Evolutionary conservation across 2,113 vertebrate species (phyloP).

Genomic region (Cryptomyrus ogoouensis): DNA sequence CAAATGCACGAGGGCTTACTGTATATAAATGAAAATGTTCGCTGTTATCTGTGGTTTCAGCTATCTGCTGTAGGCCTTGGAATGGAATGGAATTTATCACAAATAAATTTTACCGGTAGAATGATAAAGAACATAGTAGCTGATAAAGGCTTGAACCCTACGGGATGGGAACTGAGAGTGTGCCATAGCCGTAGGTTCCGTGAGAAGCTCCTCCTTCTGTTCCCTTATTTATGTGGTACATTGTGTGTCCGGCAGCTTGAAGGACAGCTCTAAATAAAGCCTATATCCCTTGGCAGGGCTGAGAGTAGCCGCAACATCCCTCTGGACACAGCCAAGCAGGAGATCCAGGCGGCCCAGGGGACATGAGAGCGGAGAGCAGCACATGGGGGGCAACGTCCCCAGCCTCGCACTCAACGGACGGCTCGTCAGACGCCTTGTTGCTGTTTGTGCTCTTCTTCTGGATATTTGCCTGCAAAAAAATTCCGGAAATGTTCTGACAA

Average conservation of each 20-base stretch:
- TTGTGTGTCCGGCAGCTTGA: neutral
- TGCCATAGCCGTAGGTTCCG: neutral
- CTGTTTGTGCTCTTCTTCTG: neutral
- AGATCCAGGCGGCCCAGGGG: neutral
- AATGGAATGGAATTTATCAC: neutral
- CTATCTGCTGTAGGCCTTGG: neutral
- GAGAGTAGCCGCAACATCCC: neutral
- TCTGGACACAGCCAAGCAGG: neutral
- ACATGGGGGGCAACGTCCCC: neutral
- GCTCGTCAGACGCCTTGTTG: neutral
- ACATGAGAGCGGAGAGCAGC: neutral
- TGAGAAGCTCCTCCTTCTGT: neutral
- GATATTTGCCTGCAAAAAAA: neutral
- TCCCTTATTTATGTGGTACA: neutral
- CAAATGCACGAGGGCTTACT: neutral
- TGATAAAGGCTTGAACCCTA: neutral
- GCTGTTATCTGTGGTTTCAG: neutral
- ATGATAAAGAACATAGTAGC: neutral
- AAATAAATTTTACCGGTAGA: neutral
- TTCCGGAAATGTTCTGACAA: slow-evolving; percentile 12
- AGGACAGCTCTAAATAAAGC: neutral
- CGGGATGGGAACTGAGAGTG: neutral
- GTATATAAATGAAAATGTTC: neutral
- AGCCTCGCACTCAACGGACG: neutral
- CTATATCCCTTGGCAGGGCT: neutral